Evolutionary conservation across 2,888 invertebrate species (phyloP), one percentile per base, ranked within the genome.

Genomic region (Microdon myrmicae): DNA sequence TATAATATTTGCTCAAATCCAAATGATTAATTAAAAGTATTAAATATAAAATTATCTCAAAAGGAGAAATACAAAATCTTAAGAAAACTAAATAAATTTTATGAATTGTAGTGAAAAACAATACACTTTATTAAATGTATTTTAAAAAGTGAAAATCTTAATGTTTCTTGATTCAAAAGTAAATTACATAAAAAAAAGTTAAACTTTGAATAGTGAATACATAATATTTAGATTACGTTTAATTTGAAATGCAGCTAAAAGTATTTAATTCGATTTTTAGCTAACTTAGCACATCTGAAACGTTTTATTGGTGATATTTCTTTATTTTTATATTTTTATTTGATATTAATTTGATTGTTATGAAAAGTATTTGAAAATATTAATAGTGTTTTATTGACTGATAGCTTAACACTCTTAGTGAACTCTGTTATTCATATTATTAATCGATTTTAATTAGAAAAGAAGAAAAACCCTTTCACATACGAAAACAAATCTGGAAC

Each of bases 381-480:
- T 58, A 58, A 58, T 53, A 64, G 47, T 58, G 66, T 60, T 59
- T 68, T 72, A 73, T 74, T 70, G 75, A 76, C 76, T 75, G 76
- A 76, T 76, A 76, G 76, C 71, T 75, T 76, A 76, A 74, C 73
- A 67, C 67, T 35, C 51, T 68, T 64, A 64, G 64, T 60, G 58
- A 67, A 56, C 53, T 64, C 64, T 64, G 64, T 66, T 66, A 66
- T 66, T 58, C 61, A 47, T 59, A 68, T 49, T 59, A 45, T 66
- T 26, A 47, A 56, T 58, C 56, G 68, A 67, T 59, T 54, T 54
- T 55, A 55, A 58, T 54, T 51, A 41, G 48, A 44, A 31, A 44
- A 23, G 32, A 26, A 34, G 68, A 69, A 68, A 70, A 51, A 67
- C n/a, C n/a, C n/a, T n/a, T n/a, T 39, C 16, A 13, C 14, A 13